Evolutionary conservation across 2,888 invertebrate genomes (phyloP).

Genomic region (Galerucella pusilla): DNA sequence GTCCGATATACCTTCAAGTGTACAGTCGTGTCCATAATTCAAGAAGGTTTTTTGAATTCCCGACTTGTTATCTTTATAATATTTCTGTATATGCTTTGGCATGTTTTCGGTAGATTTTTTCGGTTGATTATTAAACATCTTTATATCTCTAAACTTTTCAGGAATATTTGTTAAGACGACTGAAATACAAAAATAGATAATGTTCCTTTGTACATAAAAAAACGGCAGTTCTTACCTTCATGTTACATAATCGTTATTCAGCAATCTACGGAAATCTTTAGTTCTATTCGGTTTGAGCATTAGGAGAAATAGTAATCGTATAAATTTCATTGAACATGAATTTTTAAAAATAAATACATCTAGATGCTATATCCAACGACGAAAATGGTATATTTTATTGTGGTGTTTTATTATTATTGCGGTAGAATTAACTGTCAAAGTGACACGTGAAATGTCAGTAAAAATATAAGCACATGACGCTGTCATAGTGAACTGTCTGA

Average conservation of each 20-base stretch:
- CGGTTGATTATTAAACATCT: neutral
- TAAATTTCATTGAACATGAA: slow-evolving; percentile 15
- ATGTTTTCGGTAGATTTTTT: neutral
- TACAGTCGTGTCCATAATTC: slow-evolving; percentile 52
- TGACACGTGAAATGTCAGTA: neutral
- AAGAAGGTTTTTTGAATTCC: slow-evolving; percentile 38
- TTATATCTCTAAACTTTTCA: neutral
- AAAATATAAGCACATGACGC: neutral
- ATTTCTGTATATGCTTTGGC: neutral
- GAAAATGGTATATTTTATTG: neutral
- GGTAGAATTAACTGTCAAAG: neutral
- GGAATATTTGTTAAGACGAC: neutral
- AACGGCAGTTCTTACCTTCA: slow-evolving; percentile 6
- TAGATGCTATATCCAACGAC: neutral
- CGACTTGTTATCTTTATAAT: neutral
- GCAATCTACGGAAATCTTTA: neutral
- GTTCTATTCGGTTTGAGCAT: neutral
- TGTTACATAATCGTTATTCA: slow-evolving; percentile 4
- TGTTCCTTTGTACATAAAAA: neutral
- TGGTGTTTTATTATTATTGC: neutral
- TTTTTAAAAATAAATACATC: slow-evolving; percentile 1
- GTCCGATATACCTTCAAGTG: slow-evolving; percentile 47
- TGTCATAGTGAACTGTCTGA: too few species aligned
- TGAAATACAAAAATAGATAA: too few species aligned
- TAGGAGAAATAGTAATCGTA: neutral